Base-by-base conservation (phyloP, 2,113 vertebrate species). In the Oxygymnocypris stewartii region DNA sequence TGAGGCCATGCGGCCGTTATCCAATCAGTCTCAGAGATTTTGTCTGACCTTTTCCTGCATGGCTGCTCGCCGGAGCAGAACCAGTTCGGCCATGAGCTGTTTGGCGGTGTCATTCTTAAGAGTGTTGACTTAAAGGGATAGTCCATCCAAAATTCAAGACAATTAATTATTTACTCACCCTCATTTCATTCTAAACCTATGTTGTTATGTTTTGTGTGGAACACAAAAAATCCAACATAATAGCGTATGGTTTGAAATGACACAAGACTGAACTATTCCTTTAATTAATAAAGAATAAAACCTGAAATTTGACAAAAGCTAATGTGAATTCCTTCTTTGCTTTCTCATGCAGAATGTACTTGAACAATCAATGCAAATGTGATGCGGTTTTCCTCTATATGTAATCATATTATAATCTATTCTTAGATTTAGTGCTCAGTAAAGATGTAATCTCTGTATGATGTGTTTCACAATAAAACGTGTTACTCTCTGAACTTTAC, bases 1-100 rank as follows among this genome's bases (percentile, higher is more conserved):
- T 76, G 25, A 79, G 84, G 61, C 61, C 86, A 82, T 49, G 35
- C 28, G 28, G 80, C 79, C 74, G 79, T 87, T 83, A 82, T 85
- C 73, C 82, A 84, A 85, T 87, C 86, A 47, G 31, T 85, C 63
- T 79, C 85, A 37, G 80, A 79, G 81, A 67, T 81, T 47, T 69
- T 86, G 47, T 87, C 79, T 85, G 88, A 89, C 88, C 86, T 89
- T 89, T 83, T 47, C 81, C n/a, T 28, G 42, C 18, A 79, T 42
- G 57, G 77, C 74, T 76, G 82, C 65, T 65, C 61, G 14, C 18
- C 76, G n/a, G 85, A 87, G 69, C 69, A 57, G 69, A 82, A 59
- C 47, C 47, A n/a, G 4, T 84, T 18, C 40, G 44, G 79, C 54
- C 63, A 85, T 18, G 54, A 40, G 23, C 42, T 18, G 47, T 84